Evolutionary conservation across 2,113 vertebrate genomes (phyloP), one percentile per base, ranked within the genome.

Genomic region (Lasiurus borealis): DNA sequence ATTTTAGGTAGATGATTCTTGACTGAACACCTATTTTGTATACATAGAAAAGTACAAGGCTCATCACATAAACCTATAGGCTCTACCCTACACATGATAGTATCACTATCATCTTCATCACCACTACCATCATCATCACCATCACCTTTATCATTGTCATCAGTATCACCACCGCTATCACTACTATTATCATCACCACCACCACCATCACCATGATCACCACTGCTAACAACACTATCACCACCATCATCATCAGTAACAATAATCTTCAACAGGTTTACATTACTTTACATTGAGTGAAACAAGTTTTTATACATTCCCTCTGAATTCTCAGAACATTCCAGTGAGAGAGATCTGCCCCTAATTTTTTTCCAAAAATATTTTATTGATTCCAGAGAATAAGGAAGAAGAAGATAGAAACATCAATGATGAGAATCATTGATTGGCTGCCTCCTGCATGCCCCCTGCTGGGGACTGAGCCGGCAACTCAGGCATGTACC

Each of bases 311-410:
- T 72, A 52, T 19, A 25, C 3, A 34, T 92, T 68, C 21, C 77
- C 29, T 89, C 82, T 86, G 29, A 21, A 25, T 50, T 90, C 90
- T 90, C 66, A 68, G 66, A 85, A 50, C 72, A 75, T 62, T 29
- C 23, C 46, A 34, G 8, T 5, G 34, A 64, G 54, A 18, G 68
- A 71, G 34, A 8, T 77, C n/a, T 66, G 34, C 72, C 19, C 23
- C 12, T 75, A 40, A 76, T 66, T 88, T 83, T 54, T 76, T 6
- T 2, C 1, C 18, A 57, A 19, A 57, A 21, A 57, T 57, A 57
- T 57, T 57, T 57, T 57, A 57, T 21, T 57, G 54, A 21, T 57
- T 57, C 19, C 54, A 57, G 54, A 21, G 54, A 57, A 57, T 15
- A 52, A 52, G 52, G 15, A 52, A 52, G 52, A 52, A 15, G 54